These are phyloP conservation scores for Aplodontia rufa DNA, from an alignment of 2,113 vertebrate genomes.

Conservation along the genomic window DNA sequence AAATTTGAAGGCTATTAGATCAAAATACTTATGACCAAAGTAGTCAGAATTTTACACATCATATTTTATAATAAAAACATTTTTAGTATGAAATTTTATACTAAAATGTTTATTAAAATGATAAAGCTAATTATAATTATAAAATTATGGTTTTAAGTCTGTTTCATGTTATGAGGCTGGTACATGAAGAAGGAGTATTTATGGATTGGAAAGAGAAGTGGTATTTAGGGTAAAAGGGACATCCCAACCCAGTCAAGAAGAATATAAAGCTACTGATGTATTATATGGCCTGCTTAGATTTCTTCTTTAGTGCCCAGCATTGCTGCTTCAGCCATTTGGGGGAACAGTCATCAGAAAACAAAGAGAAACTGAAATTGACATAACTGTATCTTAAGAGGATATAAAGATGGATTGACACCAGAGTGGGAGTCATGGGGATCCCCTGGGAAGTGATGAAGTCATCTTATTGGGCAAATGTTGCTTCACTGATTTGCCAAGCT, in stretches of 20 bases:
- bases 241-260: neutral
- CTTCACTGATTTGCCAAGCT: neutral
- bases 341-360: neutral
- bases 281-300: neutral
- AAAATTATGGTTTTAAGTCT: neutral
- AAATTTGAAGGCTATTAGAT: neutral
- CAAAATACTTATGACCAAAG: neutral
- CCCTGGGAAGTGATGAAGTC: neutral
- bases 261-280: neutral
- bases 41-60: neutral
- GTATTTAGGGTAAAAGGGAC: neutral
- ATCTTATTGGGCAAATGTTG: neutral
- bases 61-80: conserved; percentile 1
- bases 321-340: neutral
- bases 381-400: neutral
- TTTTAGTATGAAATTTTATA: too few species aligned
- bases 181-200: neutral
- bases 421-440: neutral
- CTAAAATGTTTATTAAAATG: neutral
- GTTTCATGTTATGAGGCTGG: neutral
- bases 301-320: neutral
- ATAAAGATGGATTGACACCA: neutral
- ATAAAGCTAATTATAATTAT: neutral
- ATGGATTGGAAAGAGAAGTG: neutral
- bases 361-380: neutral